Evolutionary conservation across 2,113 vertebrate genomes (phyloP), one percentile per base, ranked within the genome.

Genomic region (Varanus komodoensis): DNA sequence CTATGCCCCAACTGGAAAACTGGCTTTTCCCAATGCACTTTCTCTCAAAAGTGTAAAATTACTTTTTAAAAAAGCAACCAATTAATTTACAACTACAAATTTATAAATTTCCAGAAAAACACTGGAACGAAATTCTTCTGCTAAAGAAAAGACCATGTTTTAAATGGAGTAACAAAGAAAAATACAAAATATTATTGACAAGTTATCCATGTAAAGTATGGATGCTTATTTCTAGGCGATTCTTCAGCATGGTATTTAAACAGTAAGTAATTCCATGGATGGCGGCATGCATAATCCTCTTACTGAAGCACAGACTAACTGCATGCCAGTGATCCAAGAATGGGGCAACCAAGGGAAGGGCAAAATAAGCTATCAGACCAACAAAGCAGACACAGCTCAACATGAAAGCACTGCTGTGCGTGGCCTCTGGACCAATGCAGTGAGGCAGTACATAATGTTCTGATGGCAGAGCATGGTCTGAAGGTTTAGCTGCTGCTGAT

Each of bases 171-270:
- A 50, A 14, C 44, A 48, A 11, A 73, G 8, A 32, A 71, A 0
- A 15, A 2, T 69, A 23, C 74, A 86, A 21, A 75, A 78, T 19
- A 82, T 0, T 0, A 19, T 82, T 78, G 34, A 6, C 57, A 54
- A 38, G 57, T 44, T 77, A 74, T 71, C 52, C 44, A 57, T 44
- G 38, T 44, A 44, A 44, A 44, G 38, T 44, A 44, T 44, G 38
- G 38, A 44, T 44, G 38, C 3, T 3, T 44, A 44, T 44, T 44
- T 44, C 38, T 44, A 44, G 29, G 14, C 61, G 29, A 29, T n/a
- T 14, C 82, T 87, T 81, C 19, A 69, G 64, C 54, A 87, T 83
- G 50, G 77, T 82, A 84, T 64, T 64, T 77, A 44, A 34, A 86
- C 50, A 87, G 23, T 73, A 17, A 71, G 83, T n/a, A 69, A 38